Evolutionary conservation across 2,113 vertebrate species (phyloP), one percentile per base, ranked within the genome.

Genomic region (Ctenodactylus gundi): DNA sequence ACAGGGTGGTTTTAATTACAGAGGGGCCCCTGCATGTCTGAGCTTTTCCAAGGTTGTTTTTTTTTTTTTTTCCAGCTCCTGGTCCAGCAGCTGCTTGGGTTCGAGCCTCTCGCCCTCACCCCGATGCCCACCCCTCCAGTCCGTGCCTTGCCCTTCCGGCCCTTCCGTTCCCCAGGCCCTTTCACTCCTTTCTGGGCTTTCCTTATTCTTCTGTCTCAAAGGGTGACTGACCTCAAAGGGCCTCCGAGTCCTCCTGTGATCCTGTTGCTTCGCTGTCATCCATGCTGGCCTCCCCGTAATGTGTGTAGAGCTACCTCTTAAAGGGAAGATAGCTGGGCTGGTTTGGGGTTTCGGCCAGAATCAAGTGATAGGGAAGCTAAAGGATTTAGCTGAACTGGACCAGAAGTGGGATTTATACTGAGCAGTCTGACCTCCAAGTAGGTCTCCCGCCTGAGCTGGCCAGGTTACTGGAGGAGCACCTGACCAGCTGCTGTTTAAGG

Each of bases 381-480:
- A 41, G 3, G 21, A 18, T 15, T 8, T 31, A 11, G 10, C 53
- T 2, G 34, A 46, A 25, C 18, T 23, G 80, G 41, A 39, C 1
- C 25, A 3, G 68, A 64, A 14, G 49, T 60, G 31, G 27, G 55
- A 8, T 11, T 29, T 39, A 49, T 84, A 55, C 4, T 4, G 10
- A 20, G 55, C 53, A 64, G 5, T 25, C 0, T 46, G 72, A 9
- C 77, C 86, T 75, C 31, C 8, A 21, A 49, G 14, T 21, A 12
- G 39, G 31, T 21, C 4, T 3, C 44, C n/a, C 1, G 7, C 34
- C 57, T 58, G 12, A 20, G 46, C 41, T 17, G 5, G 15, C 4
- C 62, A 7, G 64, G 4, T 10, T 3, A 4, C 25, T 2, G 25
- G 20, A 27, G 15, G 10, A 1, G 34, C 23, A 3, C 7, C 15